A percentile compares a stretch with the other conserved stretches of the same genome.
Conservation (phyloP, 2,113 vertebrate genomes). For the Haemorhous mexicanus region DNA sequence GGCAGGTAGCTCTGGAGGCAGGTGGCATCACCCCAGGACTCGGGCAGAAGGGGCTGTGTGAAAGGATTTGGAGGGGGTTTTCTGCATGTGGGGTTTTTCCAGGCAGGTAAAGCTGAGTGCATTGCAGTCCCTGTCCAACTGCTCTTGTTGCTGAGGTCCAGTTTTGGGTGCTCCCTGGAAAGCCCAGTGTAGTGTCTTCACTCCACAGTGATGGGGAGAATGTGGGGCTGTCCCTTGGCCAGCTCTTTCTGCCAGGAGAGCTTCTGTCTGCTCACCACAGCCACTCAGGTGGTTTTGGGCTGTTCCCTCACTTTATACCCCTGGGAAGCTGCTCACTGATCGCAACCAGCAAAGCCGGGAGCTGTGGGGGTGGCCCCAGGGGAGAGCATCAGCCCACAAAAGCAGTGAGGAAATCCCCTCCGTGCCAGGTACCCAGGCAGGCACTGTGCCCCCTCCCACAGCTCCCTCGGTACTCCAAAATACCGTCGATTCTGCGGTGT, state of each 20-base stretch:
- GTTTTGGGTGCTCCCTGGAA: neutral
- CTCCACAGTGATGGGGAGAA: neutral
- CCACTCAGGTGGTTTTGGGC: neutral
- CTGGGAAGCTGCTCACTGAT: neutral
- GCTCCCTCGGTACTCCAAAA: neutral
- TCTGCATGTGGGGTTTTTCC: neutral
- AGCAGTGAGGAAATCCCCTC: neutral
- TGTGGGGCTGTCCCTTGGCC: neutral
- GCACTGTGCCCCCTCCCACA: neutral
- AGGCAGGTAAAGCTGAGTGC: neutral
- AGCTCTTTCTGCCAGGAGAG: neutral
- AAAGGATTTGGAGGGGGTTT: neutral
- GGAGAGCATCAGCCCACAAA: neutral
- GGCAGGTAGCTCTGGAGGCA: neutral
- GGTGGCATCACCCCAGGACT: fast-evolving
- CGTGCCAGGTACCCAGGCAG: fast-evolving
- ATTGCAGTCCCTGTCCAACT: neutral
- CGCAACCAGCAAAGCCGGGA: neutral
- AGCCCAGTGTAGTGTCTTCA: fast-evolving
- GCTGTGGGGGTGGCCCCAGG: neutral
- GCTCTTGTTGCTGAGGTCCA: fast-evolving
- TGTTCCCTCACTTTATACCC: neutral
- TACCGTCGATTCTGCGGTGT: fast-evolving
- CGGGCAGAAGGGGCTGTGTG: fast-evolving
- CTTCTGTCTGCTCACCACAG: neutral